Evolutionary conservation across 2,888 invertebrate genomes (phyloP).

Genomic region (Vannuccia rotundouncinata): DNA sequence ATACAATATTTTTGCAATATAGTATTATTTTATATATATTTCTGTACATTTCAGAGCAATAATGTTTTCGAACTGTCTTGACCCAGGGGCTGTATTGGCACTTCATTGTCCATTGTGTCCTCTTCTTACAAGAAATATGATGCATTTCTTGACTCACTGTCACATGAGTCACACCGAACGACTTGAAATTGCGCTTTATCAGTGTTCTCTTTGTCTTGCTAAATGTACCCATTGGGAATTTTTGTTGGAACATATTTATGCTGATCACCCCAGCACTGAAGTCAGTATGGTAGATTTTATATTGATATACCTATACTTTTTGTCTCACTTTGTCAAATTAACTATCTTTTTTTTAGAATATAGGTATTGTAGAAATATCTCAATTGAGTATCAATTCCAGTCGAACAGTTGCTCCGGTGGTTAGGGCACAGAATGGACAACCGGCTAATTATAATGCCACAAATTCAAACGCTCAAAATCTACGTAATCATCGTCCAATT

Average conservation of each 20-base stretch:
- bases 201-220: neutral
- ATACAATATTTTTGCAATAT: too few species aligned
- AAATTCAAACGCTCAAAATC: neutral
- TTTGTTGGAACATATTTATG: neutral
- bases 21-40: too few species aligned
- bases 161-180: constrained; percentile 20
- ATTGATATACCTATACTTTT: neutral
- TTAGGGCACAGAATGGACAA: neutral
- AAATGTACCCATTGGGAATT: constrained; percentile 12
- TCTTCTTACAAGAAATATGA: constrained; percentile 22
- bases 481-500: neutral
- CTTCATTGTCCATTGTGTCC: constrained; percentile 31
- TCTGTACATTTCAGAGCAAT: neutral
- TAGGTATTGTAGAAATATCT: constrained; percentile 8
- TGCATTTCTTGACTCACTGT: constrained; percentile 28
- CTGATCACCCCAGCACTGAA: neutral
- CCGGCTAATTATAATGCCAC: neutral
- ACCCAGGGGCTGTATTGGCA: constrained; percentile 17
- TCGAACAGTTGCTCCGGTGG: neutral
- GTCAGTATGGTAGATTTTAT: neutral
- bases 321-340: neutral
- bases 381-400: constrained; percentile 13
- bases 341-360: neutral
- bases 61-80: constrained; percentile 13
- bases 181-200: neutral